phyloP scores from a whole-genome alignment of 2,797 vertebrate species.

The Myotis planiceps region DNA sequence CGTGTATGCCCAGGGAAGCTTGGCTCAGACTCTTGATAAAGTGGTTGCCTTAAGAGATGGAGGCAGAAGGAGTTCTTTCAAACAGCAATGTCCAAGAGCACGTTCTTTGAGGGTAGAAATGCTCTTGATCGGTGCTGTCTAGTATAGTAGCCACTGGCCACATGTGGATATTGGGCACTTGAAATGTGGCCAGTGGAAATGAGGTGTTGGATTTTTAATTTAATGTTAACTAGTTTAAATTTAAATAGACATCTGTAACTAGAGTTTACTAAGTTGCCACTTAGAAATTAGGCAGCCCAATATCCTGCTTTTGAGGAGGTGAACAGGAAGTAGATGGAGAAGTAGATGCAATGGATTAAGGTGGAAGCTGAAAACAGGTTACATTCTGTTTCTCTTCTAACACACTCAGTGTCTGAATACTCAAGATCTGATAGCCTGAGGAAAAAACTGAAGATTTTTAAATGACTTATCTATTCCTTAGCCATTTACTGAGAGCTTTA shows the following conservation, averaged over 20 bases:
- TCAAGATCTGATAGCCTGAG: neutral
- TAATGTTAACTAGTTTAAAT: constrained; percentile 25
- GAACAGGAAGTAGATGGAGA: neutral
- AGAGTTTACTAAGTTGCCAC: neutral
- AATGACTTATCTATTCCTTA: neutral
- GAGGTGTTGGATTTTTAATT: neutral
- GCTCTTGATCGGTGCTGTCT: neutral
- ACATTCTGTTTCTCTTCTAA: neutral
- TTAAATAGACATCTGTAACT: neutral
- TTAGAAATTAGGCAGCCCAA: neutral
- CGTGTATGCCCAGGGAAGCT: neutral
- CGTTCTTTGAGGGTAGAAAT: neutral
- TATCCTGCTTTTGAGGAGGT: neutral
- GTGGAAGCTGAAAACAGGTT: neutral
- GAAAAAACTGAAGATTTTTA: constrained; percentile 4
- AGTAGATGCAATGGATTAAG: neutral
- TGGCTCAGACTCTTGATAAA: neutral
- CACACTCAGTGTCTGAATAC: neutral
- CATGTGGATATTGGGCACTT: neutral
- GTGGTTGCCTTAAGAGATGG: neutral
- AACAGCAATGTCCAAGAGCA: neutral
- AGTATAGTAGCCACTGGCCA: neutral
- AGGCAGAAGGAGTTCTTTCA: neutral
- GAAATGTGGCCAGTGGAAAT: neutral
- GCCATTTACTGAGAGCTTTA: neutral